Base-by-base conservation (phyloP, 2,113 vertebrate genomes). In the Willisornis vidua region DNA sequence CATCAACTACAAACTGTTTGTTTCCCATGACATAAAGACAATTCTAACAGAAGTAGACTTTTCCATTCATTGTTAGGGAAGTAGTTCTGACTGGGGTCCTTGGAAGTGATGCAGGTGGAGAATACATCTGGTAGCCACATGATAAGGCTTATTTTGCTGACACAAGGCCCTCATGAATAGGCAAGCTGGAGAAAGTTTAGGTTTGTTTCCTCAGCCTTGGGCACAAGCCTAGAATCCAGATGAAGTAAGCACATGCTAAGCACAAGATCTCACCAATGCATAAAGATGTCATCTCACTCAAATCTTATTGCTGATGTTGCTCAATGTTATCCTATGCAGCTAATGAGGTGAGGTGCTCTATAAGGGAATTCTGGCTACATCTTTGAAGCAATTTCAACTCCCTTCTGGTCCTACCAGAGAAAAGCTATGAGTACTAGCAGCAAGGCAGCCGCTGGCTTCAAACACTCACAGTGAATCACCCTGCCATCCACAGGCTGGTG, bases 181-280 rank as follows among this genome's bases (percentile, higher is more conserved):
- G 82, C 85, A 94, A 92, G 92, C 73, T 87, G 83, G 80, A 96
- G 72, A 94, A 92, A 93, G 85, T 87, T 86, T 88, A 80, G 55
- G 85, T 96, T 94, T 92, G 92, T 96, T 95, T 96, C 87, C 88
- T 94, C 90, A 94, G 88, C 83, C 92, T 91, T 94, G 92, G 95
- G 95, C 55, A 67, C 62, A 74, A 93, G 85, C 85, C 79, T 95
- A 78, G 88, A 93, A 93, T 86, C 59, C 77, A 84, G 88, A 88
- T 93, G 94, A 97, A 94, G 73, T 75, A 92, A 96, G 87, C 1
- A 31, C 1, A 18, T 25, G 2, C 76, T 59, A 65, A 93, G 65
- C 52, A 29, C 48, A 95, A 87, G 74, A 93, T 86, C 85, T 93
- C 83, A 81, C 59, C 68, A 58, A 24, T 58, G 70, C 62, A 71